Conservation (phyloP, 2,113 vertebrate species). For the Lepisosteus osseus region DNA sequence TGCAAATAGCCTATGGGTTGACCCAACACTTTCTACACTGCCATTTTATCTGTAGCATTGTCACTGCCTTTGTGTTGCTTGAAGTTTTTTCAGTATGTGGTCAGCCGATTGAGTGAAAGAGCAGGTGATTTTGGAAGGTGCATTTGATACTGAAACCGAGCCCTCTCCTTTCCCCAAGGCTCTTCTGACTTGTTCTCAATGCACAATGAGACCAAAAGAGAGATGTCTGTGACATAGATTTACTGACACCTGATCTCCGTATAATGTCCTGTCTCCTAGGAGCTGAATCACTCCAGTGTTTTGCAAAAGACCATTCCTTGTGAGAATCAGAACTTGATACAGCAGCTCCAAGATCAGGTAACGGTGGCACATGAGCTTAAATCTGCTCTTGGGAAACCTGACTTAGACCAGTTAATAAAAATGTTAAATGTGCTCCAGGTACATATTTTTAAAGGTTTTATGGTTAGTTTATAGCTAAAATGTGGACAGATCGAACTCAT, state of each 20-base stretch:
- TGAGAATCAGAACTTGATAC: slow-evolving; percentile 52
- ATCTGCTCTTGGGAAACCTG: no score
- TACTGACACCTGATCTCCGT: slow-evolving; percentile 38
- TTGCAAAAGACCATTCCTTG: slow-evolving; percentile 27
- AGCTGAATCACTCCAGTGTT: slow-evolving; percentile 57
- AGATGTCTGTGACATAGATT: slow-evolving; percentile 22
- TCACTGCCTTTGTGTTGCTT: no score
- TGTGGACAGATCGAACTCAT: no score
- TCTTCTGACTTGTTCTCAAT: not conserved
- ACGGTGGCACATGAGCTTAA: slow-evolving; percentile 15
- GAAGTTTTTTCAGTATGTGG: no score
- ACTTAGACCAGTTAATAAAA: no score
- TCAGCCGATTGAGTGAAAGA: not conserved
- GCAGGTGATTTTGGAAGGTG: slow-evolving; percentile 3
- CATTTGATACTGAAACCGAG: slow-evolving; percentile 17
- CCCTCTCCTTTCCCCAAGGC: slow-evolving; percentile 6
- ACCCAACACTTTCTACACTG: no score
- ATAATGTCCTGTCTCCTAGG: slow-evolving; percentile 43
- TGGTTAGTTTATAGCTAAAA: no score
- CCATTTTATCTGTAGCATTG: no score
- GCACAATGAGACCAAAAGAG: slow-evolving; percentile 7
- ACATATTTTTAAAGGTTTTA: no score
- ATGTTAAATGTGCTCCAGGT: no score
- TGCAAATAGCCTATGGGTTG: no score
- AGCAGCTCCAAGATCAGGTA: slow-evolving; percentile 65